Percentiles rank a stretch among this genome's conserved stretches.
Conservation (phyloP, 2,797 vertebrate genomes). For the Scleropages formosus region DNA sequence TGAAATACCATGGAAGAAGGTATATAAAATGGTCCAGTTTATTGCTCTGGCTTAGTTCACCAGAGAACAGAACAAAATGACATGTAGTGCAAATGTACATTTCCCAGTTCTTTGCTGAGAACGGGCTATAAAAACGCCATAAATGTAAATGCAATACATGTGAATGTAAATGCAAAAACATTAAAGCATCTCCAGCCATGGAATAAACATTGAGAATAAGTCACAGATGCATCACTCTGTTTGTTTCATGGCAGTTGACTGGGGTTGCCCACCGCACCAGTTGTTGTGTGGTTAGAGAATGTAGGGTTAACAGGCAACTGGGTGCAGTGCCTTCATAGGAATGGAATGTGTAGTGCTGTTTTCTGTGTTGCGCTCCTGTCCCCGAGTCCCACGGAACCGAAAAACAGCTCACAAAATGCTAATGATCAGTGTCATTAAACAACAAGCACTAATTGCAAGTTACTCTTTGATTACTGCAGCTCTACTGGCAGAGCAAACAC, state of each 20-base stretch:
- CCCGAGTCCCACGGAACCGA: conserved; percentile 78
- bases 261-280: conserved; percentile 50
- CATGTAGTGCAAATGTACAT: neutral
- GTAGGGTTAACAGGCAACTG: conserved; percentile 59
- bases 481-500: neutral
- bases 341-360: conserved; percentile 96
- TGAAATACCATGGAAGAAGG: too few relatives aligned
- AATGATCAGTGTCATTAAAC: conserved; percentile 91
- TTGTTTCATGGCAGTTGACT: conserved; percentile 50
- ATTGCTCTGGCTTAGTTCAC: neutral
- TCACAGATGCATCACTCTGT: too few relatives aligned
- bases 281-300: conserved; percentile 15
- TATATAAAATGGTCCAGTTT: neutral
- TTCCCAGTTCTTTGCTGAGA: too few relatives aligned
- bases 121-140: too few relatives aligned
- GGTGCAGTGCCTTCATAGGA: conserved; percentile 87
- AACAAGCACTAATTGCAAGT: conserved; percentile 90
- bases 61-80: neutral
- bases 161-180: too few relatives aligned
- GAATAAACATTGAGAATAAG: conserved; percentile 56
- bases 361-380: conserved; percentile 71
- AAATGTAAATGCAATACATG: too few relatives aligned
- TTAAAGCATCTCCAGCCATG: too few relatives aligned
- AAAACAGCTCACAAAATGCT: conserved; percentile 76
- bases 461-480: too few relatives aligned